Conservation (phyloP, 2,797 vertebrate species). For the Okamejei kenojei region DNA sequence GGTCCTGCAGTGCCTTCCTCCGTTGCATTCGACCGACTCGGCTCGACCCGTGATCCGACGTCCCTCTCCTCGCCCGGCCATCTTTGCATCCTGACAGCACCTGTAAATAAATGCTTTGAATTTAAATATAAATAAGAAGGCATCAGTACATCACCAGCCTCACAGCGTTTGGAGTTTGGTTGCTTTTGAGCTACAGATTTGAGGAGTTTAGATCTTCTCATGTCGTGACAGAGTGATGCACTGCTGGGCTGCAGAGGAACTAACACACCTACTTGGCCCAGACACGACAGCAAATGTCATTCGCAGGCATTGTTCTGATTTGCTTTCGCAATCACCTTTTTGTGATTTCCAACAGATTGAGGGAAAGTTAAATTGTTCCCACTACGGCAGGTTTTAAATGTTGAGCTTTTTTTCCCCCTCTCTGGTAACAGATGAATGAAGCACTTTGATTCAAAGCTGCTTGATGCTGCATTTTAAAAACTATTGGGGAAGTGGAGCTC, state of each 20-base stretch:
- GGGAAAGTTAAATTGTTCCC: slow-evolving; percentile 8
- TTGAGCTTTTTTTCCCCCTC: neutral
- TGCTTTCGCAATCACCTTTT: neutral
- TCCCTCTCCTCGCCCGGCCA: too few species aligned
- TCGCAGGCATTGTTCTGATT: neutral
- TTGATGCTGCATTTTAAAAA: neutral
- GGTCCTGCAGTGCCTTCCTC: too few species aligned
- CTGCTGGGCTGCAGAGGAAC: neutral
- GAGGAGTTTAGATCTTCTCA: too few species aligned
- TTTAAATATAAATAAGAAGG: too few species aligned
- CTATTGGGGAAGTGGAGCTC: neutral
- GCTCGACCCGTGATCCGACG: too few species aligned
- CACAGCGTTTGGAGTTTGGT: too few species aligned
- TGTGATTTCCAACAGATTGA: neutral
- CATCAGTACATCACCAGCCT: too few species aligned
- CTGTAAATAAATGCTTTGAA: too few species aligned
- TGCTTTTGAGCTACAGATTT: too few species aligned
- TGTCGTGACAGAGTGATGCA: neutral
- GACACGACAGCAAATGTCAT: neutral
- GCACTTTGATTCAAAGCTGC: neutral
- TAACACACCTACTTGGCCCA: neutral
- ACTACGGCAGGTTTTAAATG: neutral
- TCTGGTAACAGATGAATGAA: neutral
- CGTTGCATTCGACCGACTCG: too few species aligned
- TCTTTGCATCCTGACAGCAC: too few species aligned